Evolutionary conservation across 2,113 vertebrate genomes (phyloP).

Genomic region (Bambusicola thoracicus): DNA sequence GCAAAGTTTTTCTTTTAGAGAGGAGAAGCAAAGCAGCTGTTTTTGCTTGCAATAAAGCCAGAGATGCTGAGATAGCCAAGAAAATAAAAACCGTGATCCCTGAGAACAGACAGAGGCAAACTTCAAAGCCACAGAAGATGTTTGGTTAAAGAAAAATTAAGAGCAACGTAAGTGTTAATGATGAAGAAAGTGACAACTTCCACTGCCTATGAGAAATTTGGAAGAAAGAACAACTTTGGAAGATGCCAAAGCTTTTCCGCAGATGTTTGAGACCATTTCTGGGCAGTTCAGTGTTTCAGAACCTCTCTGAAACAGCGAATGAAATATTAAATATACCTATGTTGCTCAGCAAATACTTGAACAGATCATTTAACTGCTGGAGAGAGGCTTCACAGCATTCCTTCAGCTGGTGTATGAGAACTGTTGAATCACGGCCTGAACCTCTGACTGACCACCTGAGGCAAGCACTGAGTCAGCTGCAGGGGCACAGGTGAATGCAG

Average conservation of each 20-base stretch:
- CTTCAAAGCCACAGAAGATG: not conserved
- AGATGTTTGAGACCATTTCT: not conserved
- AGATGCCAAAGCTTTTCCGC: not conserved
- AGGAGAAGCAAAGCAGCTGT: not conserved
- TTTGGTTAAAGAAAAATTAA: not conserved
- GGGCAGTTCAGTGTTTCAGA: not conserved
- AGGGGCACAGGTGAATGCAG: too few relatives aligned
- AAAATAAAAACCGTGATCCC: not conserved
- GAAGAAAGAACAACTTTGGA: not conserved
- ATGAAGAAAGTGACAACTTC: not conserved
- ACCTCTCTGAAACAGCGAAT: not conserved
- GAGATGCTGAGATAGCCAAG: not conserved
- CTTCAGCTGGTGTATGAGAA: accelerated
- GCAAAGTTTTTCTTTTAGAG: not conserved
- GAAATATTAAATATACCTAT: not conserved
- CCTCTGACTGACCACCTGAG: too few relatives aligned
- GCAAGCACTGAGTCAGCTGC: too few relatives aligned
- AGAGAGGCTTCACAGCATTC: not conserved
- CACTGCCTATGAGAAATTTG: not conserved
- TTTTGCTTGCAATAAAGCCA: not conserved
- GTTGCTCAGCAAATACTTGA: not conserved
- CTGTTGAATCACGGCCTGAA: too few relatives aligned
- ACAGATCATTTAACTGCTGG: not conserved
- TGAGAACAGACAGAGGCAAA: not conserved
- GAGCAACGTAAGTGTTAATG: not conserved